Percentiles rank a stretch among this genome's conserved stretches.
These are phyloP conservation scores for Stercorarius parasiticus DNA, from an alignment of 2,113 vertebrate genomes.

Conservation along the genomic window DNA sequence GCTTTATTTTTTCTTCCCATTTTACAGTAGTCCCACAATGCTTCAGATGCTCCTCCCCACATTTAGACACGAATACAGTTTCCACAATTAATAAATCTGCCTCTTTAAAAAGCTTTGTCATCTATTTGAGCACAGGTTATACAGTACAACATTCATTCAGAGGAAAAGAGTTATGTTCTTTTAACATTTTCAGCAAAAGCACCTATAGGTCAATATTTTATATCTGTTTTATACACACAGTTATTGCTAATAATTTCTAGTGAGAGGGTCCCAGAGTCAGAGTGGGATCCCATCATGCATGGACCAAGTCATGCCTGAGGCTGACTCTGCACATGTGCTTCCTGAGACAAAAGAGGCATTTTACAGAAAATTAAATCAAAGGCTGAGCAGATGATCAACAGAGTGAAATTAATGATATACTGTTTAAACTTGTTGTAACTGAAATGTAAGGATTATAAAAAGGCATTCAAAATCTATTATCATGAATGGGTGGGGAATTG, in stretches of 20 bases:
- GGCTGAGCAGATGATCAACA: neutral
- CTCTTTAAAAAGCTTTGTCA: neutral
- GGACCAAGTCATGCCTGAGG: neutral
- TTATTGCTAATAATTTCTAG: neutral
- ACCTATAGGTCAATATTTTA: neutral
- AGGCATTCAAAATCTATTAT: neutral
- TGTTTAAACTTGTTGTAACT: neutral
- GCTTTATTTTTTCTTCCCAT: neutral
- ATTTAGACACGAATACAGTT: neutral
- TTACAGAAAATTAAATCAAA: neutral
- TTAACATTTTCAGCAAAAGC: neutral
- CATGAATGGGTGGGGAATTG: neutral
- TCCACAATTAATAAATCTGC: neutral
- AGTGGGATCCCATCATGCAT: fast-evolving
- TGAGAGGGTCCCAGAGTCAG: neutral
- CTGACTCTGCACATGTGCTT: neutral
- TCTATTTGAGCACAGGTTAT: neutral
- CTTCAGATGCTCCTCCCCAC: neutral
- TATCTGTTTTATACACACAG: neutral
- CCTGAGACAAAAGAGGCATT: neutral
- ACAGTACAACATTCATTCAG: neutral
- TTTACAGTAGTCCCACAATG: neutral
- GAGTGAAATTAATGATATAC: neutral
- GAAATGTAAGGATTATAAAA: neutral
- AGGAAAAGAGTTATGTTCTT: neutral